phyloP scores from a whole-genome alignment of 2,113 vertebrate genomes.

The Nerophis ophidion region DNA sequence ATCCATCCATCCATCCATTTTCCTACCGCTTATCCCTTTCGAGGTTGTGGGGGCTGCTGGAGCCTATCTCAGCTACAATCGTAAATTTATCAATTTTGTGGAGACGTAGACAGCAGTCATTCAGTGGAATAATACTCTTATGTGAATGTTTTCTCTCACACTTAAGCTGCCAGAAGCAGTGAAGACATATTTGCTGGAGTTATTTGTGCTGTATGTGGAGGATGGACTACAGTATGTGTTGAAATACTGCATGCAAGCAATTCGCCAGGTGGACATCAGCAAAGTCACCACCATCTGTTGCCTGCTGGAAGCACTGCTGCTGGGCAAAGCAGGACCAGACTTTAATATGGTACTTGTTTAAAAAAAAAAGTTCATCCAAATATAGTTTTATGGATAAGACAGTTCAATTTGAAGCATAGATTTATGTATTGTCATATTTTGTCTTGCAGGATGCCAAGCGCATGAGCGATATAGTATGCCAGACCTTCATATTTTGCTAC shows the following conservation, averaged over 20 bases:
- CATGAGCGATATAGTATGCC: constrained; percentile 68
- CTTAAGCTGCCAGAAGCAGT: constrained; percentile 60
- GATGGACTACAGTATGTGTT: constrained; percentile 76
- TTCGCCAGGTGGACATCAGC: constrained; percentile 83
- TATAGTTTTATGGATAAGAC: no score
- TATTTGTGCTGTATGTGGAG: constrained; percentile 78
- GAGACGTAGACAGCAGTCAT: no score
- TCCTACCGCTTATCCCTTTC: no score
- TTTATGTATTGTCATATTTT: background rate
- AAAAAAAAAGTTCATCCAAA: background rate
- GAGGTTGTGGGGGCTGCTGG: no score
- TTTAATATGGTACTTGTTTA: constrained; percentile 69
- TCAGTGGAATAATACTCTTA: no score
- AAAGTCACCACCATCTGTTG: constrained; percentile 82
- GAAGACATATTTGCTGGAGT: constrained; percentile 65
- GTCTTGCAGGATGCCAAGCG: constrained; percentile 65
- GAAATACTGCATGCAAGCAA: constrained; percentile 78
- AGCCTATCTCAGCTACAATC: no score
- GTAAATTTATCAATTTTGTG: no score
- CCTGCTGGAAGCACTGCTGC: constrained; percentile 78
- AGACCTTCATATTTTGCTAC: constrained; percentile 82
- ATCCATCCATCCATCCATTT: no score
- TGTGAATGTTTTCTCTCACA: background rate
- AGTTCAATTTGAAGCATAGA: background rate
- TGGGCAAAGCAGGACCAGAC: constrained; percentile 65